Evolutionary conservation across 2,888 invertebrate genomes (phyloP), one percentile per base, ranked within the genome.

Genomic region (Orchestes rusci): DNA sequence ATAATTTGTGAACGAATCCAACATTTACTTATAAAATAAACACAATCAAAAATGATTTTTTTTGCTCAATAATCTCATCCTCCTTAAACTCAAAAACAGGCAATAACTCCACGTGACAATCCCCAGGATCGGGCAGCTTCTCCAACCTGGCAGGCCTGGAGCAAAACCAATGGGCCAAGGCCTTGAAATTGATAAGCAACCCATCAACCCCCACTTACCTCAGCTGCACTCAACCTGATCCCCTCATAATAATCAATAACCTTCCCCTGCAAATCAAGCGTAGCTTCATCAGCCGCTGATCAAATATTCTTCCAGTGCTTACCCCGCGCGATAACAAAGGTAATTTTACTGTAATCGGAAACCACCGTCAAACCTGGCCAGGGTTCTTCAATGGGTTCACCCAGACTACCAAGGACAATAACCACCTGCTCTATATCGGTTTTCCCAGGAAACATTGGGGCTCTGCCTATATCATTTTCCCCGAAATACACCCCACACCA

Each of bases 361-460:
- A 96, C 68, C 3, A 81, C 75, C 2, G 76, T 73, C 55, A 92
- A 74, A 40, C 86, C 89, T 0, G 95, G 95, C 95, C 95, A 96
- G 4, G 76, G 79, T 55, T 81, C 80, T 55, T 86, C 80, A 2
- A 82, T 84, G 0, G 95, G 95, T 0, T 92, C 89, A 2, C 96
- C 96, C 15, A 96, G 71, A 40, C 85, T 83, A 54, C 84, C 79
- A 34, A 95, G 73, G 1, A 96, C 95, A 60, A 93, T 85, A 16
- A 93, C 93, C 48, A 96, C 66, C 67, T 96, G 96, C 62, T 95
- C 95, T 54, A 96, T 96, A 66, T 96, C 96, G n/a, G 91, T 93
- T 68, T 95, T 94, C 7, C 96, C 95, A 4, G 49, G 49, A 44
- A 51, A 51, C 15, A 51, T 5, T 5, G 96, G 93, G 48, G 87